Conservation (phyloP, 2,113 vertebrate species). For the Picathartes gymnocephalus region DNA sequence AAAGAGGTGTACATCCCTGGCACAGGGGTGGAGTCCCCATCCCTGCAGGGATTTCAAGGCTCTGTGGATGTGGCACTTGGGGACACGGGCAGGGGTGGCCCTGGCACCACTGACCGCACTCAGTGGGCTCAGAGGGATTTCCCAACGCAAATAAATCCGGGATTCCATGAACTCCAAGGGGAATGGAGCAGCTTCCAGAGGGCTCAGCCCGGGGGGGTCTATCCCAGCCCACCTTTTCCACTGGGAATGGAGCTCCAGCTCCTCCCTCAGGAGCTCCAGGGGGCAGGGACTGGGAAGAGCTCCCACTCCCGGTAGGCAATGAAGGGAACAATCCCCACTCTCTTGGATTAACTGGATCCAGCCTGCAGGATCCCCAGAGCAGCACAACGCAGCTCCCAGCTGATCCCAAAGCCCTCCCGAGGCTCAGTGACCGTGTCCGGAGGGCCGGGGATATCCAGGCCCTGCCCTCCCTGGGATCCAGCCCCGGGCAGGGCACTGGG, state of each 20-base stretch:
- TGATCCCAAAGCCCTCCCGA: fast-evolving
- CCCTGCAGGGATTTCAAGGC: background rate
- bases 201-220: background rate
- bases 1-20: background rate
- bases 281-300: background rate
- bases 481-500: fast-evolving
- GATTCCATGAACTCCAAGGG: background rate
- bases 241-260: background rate
- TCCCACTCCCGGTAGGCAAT: background rate
- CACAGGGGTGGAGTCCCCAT: background rate
- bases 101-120: background rate
- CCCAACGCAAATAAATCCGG: background rate
- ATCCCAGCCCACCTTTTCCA: background rate
- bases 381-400: background rate
- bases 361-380: background rate
- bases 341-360: background rate
- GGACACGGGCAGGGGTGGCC: background rate
- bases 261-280: background rate
- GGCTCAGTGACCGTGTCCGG: fast-evolving
- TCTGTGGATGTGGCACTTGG: background rate
- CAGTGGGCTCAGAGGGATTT: background rate
- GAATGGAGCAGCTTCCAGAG: background rate
- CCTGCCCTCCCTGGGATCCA: background rate
- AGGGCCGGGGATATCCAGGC: background rate
- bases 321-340: background rate